These are phyloP conservation scores for Brachionus angularis DNA, from an alignment of 1,140 invertebrate genomes.

Conservation along the genomic window DNA sequence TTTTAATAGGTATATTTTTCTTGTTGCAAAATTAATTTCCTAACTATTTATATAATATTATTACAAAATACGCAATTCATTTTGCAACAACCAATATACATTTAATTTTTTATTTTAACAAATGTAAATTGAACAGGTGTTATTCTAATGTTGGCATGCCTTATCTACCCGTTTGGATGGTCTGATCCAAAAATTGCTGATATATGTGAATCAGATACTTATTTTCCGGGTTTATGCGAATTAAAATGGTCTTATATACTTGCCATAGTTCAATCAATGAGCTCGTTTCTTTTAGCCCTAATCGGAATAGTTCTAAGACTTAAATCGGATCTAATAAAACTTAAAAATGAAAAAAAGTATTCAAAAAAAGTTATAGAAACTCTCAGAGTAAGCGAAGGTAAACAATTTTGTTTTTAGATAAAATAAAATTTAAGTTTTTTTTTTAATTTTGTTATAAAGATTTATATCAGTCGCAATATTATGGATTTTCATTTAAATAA, in stretches of 20 bases:
- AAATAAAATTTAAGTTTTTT: no score
- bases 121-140: no score
- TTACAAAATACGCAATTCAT: not conserved
- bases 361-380: no score
- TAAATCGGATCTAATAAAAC: no score
- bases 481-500: no score
- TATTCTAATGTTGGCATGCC: not conserved
- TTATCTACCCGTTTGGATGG: not conserved
- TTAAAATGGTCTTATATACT: not conserved
- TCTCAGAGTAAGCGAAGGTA: no score
- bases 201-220: not conserved
- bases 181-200: not conserved
- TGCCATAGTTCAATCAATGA: not conserved
- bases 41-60: not conserved
- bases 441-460: no score
- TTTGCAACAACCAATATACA: no score
- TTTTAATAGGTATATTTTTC: not conserved
- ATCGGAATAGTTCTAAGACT: not conserved
- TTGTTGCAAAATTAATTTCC: not conserved
- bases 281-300: not conserved
- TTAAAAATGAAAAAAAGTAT: no score
- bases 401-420: no score
- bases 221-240: not conserved
- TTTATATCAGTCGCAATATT: no score
- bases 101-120: no score